A percentile compares a stretch with the other conserved stretches of the same genome.
Conservation (phyloP, 2,113 vertebrate genomes). For the Bufo gargarizans region DNA sequence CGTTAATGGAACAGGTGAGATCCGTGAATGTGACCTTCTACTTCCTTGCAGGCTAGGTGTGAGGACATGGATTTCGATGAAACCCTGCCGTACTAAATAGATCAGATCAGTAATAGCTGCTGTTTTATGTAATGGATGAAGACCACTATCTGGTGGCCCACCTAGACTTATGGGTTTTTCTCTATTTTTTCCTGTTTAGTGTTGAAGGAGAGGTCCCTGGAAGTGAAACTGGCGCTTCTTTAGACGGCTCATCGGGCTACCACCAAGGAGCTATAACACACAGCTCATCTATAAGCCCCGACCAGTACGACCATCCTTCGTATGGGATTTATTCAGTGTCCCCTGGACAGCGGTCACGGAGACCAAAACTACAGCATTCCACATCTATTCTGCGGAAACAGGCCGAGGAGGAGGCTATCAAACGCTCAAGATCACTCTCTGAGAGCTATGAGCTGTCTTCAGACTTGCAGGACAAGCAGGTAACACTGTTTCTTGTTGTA, state of each 20-base stretch:
- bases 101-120: not conserved
- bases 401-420: conserved; percentile 97
- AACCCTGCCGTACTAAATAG: not conserved
- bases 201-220: conserved; percentile 92
- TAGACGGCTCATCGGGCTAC: conserved; percentile 83
- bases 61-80: not conserved
- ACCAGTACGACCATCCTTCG: conserved; percentile 84
- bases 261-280: conserved; percentile 82
- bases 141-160: not conserved
- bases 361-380: conserved; percentile 94
- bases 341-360: conserved; percentile 79
- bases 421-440: conserved; percentile 91
- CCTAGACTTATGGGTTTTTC: not conserved
- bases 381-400: conserved; percentile 95
- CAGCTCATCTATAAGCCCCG: conserved; percentile 76
- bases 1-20: not conserved
- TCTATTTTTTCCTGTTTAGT: conserved; percentile 68
- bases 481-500: conserved; percentile 64
- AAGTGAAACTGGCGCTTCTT: conserved; percentile 81
- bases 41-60: not conserved
- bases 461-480: conserved; percentile 98
- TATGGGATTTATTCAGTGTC: conserved; percentile 80
- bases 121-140: not conserved
- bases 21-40: not conserved
- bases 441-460: conserved; percentile 99